Percentiles rank a stretch among this genome's conserved stretches.
Conservation (phyloP, 2,797 vertebrate species). For the Gobionotothen gibberifrons region DNA sequence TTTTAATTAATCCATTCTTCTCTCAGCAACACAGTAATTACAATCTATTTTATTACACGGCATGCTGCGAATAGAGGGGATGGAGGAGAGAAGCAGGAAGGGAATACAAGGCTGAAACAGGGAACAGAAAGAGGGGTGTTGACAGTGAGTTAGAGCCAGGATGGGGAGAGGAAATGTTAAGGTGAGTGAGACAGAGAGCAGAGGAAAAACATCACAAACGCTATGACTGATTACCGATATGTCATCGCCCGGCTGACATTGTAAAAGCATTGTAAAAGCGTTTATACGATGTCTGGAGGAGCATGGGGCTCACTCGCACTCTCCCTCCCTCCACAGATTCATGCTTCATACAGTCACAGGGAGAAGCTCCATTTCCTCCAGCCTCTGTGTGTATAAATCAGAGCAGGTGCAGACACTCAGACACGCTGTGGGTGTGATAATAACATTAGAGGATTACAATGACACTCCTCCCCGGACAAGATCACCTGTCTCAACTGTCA, state of each 20-base stretch:
- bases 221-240: constrained; percentile 77
- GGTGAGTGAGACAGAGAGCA: constrained; percentile 58
- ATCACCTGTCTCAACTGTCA: constrained; percentile 75
- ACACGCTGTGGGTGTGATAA: constrained; percentile 77
- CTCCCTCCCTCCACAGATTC: constrained; percentile 45
- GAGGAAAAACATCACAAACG: constrained; percentile 65
- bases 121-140: constrained; percentile 27
- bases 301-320: constrained; percentile 16
- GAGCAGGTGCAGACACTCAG: constrained; percentile 73
- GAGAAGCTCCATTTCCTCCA: constrained; percentile 58
- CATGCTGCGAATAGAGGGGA: constrained; percentile 71
- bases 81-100: constrained; percentile 54
- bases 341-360: constrained; percentile 47
- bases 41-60: constrained; percentile 77
- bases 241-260: constrained; percentile 72
- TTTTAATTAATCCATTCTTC: constrained; percentile 85
- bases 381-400: constrained; percentile 75
- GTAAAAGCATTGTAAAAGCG: constrained; percentile 80
- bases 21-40: constrained; percentile 81
- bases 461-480: constrained; percentile 76
- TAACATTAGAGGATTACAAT: constrained; percentile 81
- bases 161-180: constrained; percentile 38
- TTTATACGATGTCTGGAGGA: constrained; percentile 78
- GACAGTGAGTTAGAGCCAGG: constrained; percentile 36
- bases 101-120: constrained; percentile 36